phyloP scores from a whole-genome alignment of 2,888 invertebrate species.

The Brachypterus glaber region DNA sequence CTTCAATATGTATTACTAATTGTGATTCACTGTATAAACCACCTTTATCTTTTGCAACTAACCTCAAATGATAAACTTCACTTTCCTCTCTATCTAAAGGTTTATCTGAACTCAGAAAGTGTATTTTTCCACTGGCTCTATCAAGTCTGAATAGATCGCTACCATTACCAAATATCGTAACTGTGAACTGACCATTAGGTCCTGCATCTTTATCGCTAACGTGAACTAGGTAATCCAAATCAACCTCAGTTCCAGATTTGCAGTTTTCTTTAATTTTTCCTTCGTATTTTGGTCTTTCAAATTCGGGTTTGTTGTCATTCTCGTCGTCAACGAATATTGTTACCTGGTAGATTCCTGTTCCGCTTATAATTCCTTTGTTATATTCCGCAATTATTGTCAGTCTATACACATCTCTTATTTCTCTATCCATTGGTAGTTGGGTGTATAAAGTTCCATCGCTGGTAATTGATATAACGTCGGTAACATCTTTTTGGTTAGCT shows the following conservation, averaged over 20 bases:
- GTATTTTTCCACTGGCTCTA: conserved; percentile 53
- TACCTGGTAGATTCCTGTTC: conserved; percentile 70
- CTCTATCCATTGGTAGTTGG: conserved; percentile 65
- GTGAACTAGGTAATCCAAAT: conserved; percentile 56
- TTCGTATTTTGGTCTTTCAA: conserved; percentile 61
- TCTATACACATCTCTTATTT: conserved; percentile 60
- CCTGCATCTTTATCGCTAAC: conserved; percentile 66
- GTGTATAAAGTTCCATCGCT: conserved; percentile 73
- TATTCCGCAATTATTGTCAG: conserved; percentile 74
- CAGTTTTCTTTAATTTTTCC: conserved; percentile 74
- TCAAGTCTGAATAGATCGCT: conserved; percentile 64
- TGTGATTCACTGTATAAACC: conserved; percentile 66
- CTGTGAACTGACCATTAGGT: conserved; percentile 56
- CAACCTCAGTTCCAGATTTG: conserved; percentile 56
- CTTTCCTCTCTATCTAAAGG: conserved; percentile 66
- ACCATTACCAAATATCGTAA: conserved; percentile 64
- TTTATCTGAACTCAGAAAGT: conserved; percentile 41
- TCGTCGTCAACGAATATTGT: conserved; percentile 74
- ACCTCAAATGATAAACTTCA: conserved; percentile 54
- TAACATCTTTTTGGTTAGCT: conserved; percentile 74
- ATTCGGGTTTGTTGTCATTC: conserved; percentile 78
- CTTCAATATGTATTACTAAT: conserved; percentile 59
- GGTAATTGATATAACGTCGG: conserved; percentile 68
- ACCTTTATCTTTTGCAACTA: conserved; percentile 69
- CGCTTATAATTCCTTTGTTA: conserved; percentile 53